A percentile compares a stretch with the other conserved stretches of the same genome.
These are phyloP conservation scores for Mycalesis mineus DNA, from an alignment of 2,888 invertebrate genomes.

Conservation along the genomic window DNA sequence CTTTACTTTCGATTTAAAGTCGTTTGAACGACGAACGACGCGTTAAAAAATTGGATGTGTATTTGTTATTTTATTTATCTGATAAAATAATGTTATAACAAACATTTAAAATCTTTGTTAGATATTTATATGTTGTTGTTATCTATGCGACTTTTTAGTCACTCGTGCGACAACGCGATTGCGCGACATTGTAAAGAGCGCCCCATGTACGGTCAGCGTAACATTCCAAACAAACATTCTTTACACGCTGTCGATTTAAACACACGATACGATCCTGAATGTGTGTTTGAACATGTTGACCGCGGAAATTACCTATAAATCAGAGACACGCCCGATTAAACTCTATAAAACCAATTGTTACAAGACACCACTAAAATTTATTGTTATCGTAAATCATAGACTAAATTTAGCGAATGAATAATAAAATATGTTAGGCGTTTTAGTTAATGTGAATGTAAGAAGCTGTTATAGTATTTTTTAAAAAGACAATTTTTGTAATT, in stretches of 20 bases:
- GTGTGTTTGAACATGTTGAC: background rate
- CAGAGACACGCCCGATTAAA: background rate
- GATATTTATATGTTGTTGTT: too few species aligned
- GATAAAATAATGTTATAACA: background rate
- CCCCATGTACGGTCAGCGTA: constrained; percentile 3
- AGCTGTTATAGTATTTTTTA: too few species aligned
- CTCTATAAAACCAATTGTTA: constrained; percentile 4
- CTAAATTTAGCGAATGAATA: background rate
- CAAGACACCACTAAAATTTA: background rate
- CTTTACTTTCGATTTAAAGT: too few species aligned
- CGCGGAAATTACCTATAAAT: constrained; percentile 3
- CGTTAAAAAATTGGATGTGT: too few species aligned
- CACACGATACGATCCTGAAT: constrained; percentile 15
- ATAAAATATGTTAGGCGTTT: background rate
- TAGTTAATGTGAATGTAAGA: too few species aligned
- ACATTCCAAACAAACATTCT: constrained; percentile 18
- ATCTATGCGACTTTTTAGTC: too few species aligned
- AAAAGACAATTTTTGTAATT: too few species aligned
- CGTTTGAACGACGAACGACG: too few species aligned
- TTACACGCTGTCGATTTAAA: constrained; percentile 13
- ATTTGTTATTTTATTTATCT: too few species aligned
- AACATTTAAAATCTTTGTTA: too few species aligned
- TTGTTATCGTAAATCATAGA: background rate
- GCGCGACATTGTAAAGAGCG: background rate
- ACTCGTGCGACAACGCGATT: too few species aligned